Conservation (phyloP, 2,888 invertebrate species). For the Dryococelus australis region DNA sequence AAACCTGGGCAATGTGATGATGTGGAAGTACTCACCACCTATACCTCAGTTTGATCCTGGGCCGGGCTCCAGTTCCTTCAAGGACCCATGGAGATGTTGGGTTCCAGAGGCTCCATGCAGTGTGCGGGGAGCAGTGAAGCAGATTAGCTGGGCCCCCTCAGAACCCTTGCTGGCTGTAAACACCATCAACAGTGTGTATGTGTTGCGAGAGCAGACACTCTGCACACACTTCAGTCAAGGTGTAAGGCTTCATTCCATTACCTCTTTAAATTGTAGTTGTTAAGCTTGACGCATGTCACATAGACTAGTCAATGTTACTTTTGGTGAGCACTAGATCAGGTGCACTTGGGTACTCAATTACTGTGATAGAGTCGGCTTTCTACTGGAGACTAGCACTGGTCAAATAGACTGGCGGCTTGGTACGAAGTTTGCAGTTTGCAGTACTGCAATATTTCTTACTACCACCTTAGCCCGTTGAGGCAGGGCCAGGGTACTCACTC, state of each 20-base stretch:
- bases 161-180: constrained; percentile 80
- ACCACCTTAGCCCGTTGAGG: too few relatives aligned
- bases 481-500: too few relatives aligned
- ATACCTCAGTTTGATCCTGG: constrained; percentile 4
- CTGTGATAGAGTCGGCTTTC: too few relatives aligned
- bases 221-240: constrained; percentile 80
- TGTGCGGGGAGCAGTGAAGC: constrained; percentile 50
- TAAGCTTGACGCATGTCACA: too few relatives aligned
- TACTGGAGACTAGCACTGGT: too few relatives aligned
- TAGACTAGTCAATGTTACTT: too few relatives aligned
- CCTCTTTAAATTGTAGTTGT: background rate
- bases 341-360: too few relatives aligned
- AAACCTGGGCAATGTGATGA: constrained; percentile 85
- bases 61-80: constrained; percentile 48
- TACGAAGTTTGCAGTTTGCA: too few relatives aligned
- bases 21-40: constrained; percentile 67
- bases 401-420: too few relatives aligned
- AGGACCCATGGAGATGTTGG: constrained; percentile 81
- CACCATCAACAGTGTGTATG: constrained; percentile 83
- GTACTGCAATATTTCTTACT: too few relatives aligned
- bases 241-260: constrained; percentile 52
- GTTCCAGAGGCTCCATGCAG: constrained; percentile 73
- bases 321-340: too few relatives aligned
- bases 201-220: constrained; percentile 87
- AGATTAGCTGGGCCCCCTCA: constrained; percentile 78